Evolutionary conservation across 2,888 invertebrate genomes (phyloP).

Genomic region (Nebria salina): DNA sequence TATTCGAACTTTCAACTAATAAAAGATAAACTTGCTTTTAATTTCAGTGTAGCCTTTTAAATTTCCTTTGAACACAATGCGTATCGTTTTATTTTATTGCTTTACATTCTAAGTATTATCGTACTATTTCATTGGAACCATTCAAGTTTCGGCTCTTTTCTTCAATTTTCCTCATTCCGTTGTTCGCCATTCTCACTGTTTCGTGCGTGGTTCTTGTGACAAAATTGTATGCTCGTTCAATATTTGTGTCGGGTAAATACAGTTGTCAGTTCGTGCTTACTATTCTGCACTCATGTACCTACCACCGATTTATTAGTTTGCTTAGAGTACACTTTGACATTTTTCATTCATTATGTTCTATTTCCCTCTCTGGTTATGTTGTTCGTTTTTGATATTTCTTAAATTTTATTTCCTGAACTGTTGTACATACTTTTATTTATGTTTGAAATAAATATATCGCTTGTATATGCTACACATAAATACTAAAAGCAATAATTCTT

Average conservation of each 20-base stretch:
- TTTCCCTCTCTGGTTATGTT: background rate
- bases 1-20: no score
- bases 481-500: background rate
- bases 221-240: conserved; percentile 24
- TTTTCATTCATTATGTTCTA: background rate
- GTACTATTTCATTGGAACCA: conserved; percentile 11
- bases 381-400: background rate
- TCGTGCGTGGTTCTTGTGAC: background rate
- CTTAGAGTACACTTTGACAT: conserved; percentile 21
- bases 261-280: conserved; percentile 24
- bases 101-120: background rate
- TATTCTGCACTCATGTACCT: conserved; percentile 20
- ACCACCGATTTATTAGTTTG: conserved; percentile 37
- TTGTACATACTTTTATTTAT: background rate
- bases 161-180: background rate
- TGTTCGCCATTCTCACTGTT: conserved; percentile 2
- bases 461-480: background rate
- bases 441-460: background rate
- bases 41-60: no score
- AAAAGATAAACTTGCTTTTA: no score
- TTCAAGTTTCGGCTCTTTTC: background rate
- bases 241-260: conserved; percentile 39
- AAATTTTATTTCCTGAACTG: background rate
- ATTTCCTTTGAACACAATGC: no score
- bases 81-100: background rate